Evolutionary conservation across 2,797 vertebrate genomes (phyloP), one percentile per base, ranked within the genome.

Genomic region (Spheniscus humboldti): DNA sequence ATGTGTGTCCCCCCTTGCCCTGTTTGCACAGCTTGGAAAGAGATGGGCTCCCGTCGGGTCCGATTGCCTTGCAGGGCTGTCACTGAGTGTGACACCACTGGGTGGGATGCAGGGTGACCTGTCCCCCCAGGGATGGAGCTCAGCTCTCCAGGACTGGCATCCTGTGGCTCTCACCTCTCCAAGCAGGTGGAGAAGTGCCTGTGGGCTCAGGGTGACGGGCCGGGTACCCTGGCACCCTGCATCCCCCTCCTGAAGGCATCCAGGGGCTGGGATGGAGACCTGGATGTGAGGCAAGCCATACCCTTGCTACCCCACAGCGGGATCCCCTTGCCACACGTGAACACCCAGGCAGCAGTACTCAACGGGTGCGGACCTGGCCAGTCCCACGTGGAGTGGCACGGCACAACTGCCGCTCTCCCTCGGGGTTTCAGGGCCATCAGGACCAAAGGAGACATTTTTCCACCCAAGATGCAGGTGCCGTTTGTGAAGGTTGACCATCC

Each of bases 21-120:
- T 27, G 18, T 27, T 60, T 53, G 52, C 56, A 59, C 7, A 25
- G 30, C 37, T 69, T 55, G 39, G 43, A 63, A 76, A 30, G 92
- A 67, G 63, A 39, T 0, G 0, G 33, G 13, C 3, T 82, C 50
- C 47, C 1, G 0, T 13, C 2, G 1, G 13, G 13, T 60, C 57
- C 3, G 6, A 27, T 50, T 55, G 78, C 52, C 47, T 92, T 16
- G 9, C 25, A 64, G 77, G 37, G 37, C 17, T 92, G 47, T 56
- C 75, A 35, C 12, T 20, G 64, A 39, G 27, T 18, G 48, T 67
- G 86, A 82, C 67, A 75, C 17, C 24, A 20, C 1, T 56, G 55
- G 11, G 33, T 48, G 28, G 24, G 31, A 41, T 1, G 3, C 3
- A 8, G 45, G 37, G 24, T 68, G 52, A 39, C 33, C 24, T 7